Conservation (phyloP, 1,140 invertebrate genomes). For the Diachasmimorpha longicaudata region DNA sequence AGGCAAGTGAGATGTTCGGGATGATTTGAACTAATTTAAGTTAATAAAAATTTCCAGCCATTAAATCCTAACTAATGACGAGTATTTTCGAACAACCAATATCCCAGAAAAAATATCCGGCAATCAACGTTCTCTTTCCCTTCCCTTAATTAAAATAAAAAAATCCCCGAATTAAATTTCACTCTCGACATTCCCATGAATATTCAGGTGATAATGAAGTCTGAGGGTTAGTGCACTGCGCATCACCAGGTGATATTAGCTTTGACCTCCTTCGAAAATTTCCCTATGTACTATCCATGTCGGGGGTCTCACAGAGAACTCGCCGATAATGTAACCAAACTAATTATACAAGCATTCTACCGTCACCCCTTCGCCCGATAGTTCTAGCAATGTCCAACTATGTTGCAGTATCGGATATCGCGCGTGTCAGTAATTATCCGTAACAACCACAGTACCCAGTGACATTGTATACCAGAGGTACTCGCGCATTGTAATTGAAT, state of each 20-base stretch:
- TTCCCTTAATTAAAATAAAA: not conserved
- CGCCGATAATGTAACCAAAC: not conserved
- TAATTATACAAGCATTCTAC: conserved; percentile 7
- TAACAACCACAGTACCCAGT: not conserved
- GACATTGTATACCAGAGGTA: not conserved
- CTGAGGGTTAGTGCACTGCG: not conserved
- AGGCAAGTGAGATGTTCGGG: too few species aligned
- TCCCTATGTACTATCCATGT: not conserved
- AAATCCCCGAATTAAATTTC: not conserved
- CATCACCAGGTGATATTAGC: not conserved
- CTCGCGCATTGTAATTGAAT: not conserved
- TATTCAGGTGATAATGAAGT: not conserved
- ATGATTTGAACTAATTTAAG: too few species aligned
- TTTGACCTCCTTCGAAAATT: conserved; percentile 2
- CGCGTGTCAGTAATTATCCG: not conserved
- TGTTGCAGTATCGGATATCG: not conserved
- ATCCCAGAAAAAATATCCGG: not conserved
- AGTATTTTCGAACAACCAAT: not conserved
- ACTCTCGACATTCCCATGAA: not conserved
- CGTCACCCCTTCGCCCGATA: not conserved
- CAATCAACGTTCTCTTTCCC: not conserved
- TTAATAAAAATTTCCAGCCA: too few species aligned
- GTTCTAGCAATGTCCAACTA: not conserved
- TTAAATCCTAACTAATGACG: too few species aligned
- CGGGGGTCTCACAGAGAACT: not conserved